These are phyloP conservation scores for Novumbra hubbsi DNA, from an alignment of 2,797 vertebrate genomes.

Conservation along the genomic window DNA sequence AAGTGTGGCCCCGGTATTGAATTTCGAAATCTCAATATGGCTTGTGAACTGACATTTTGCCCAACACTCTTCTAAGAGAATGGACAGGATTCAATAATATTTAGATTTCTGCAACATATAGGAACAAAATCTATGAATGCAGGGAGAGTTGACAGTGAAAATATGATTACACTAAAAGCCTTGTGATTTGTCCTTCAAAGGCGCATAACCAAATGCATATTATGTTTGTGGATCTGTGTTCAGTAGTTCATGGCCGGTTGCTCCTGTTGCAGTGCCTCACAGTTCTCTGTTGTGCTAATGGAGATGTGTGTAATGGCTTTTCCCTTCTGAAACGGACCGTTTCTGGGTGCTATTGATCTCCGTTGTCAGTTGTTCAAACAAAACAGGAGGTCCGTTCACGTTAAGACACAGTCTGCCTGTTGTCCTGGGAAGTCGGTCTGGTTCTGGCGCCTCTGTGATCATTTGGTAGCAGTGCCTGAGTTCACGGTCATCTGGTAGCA, in stretches of 20 bases:
- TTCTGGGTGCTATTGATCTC: conserved; percentile 8
- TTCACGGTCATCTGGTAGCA: neutral
- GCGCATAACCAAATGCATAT: neutral
- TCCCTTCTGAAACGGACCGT: conserved; percentile 22
- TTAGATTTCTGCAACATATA: neutral
- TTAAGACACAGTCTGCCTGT: neutral
- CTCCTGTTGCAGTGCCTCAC: neutral
- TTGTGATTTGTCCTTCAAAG: neutral
- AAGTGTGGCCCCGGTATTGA: too few relatives aligned
- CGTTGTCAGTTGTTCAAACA: conserved; percentile 38
- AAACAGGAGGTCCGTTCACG: conserved; percentile 7
- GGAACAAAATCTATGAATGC: neutral
- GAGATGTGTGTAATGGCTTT: conserved; percentile 6
- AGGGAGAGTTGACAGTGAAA: neutral
- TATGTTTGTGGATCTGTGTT: neutral
- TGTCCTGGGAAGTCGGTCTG: too few relatives aligned
- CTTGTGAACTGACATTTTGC: too few relatives aligned
- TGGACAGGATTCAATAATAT: neutral
- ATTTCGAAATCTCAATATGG: too few relatives aligned
- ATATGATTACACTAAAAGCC: conserved; percentile 4
- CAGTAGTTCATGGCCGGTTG: neutral
- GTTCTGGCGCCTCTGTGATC: neutral
- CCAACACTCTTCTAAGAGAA: neutral
- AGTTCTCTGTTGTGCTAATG: conserved; percentile 8
- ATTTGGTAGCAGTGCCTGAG: neutral